Conservation (phyloP, 2,888 invertebrate genomes). For the Camptogramma bilineatum region DNA sequence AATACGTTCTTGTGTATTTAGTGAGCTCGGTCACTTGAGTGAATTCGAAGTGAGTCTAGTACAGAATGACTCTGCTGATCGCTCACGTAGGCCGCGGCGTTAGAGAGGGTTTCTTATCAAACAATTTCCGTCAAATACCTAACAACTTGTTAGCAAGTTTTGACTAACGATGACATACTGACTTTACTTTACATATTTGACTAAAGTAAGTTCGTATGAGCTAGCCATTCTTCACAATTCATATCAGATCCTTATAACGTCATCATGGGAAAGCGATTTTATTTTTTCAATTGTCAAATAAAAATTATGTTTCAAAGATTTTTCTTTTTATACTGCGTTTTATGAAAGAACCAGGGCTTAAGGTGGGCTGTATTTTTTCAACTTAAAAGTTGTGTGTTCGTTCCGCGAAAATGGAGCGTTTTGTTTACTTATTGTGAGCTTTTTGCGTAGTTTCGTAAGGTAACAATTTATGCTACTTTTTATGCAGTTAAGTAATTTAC, state of each 20-base stretch:
- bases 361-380: constrained; percentile 23
- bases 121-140: neutral
- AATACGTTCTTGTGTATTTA: too few relatives aligned
- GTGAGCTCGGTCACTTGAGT: too few relatives aligned
- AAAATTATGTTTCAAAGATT: too few relatives aligned
- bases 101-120: constrained; percentile 6
- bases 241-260: too few relatives aligned
- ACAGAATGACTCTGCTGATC: too few relatives aligned
- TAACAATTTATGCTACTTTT: constrained; percentile 8
- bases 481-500: neutral
- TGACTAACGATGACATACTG: neutral
- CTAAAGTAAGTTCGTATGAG: too few relatives aligned
- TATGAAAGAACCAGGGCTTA: neutral
- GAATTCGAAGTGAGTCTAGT: too few relatives aligned
- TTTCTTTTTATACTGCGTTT: neutral
- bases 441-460: constrained; percentile 9
- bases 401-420: constrained; percentile 22
- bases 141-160: neutral
- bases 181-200: too few relatives aligned
- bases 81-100: too few relatives aligned
- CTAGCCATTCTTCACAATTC: too few relatives aligned
- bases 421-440: constrained; percentile 22
- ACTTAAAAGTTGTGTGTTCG: constrained; percentile 23
- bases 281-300: too few relatives aligned
- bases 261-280: too few relatives aligned